A percentile compares a stretch with the other conserved stretches of the same genome.
phyloP scores from a whole-genome alignment of 1,140 invertebrate genomes.

The Conus ventricosus region DNA sequence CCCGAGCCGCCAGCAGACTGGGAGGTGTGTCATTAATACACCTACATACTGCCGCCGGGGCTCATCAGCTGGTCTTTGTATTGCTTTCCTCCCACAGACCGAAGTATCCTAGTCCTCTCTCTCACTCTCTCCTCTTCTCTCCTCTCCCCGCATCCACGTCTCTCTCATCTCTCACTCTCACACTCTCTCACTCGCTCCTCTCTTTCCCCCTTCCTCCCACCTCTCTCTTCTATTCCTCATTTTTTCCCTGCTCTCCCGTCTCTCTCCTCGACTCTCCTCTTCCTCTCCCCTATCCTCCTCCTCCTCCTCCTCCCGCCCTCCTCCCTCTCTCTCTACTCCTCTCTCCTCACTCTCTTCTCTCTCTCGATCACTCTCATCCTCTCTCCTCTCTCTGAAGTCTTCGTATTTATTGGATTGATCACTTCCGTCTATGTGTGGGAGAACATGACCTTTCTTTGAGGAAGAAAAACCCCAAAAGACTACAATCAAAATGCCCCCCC shows the following conservation, averaged over 20 bases:
- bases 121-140: not conserved
- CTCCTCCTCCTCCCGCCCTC: too few species aligned
- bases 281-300: too few species aligned
- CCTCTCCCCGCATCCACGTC: too few species aligned
- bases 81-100: not conserved
- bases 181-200: not conserved
- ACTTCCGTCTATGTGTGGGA: too few species aligned
- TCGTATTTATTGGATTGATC: too few species aligned
- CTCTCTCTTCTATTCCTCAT: not conserved
- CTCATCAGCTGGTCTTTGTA: not conserved
- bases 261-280: too few species aligned
- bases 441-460: not conserved
- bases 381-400: too few species aligned
- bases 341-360: not conserved
- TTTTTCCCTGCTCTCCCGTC: not conserved
- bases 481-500: too few species aligned
- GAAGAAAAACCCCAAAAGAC: too few species aligned
- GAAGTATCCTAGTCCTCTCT: not conserved
- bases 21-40: not conserved
- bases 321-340: not conserved
- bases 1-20: not conserved
- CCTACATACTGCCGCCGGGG: too few species aligned
- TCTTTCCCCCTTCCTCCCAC: not conserved
- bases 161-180: not conserved
- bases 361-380: not conserved